Base-by-base conservation (phyloP, 1,140 invertebrate genomes). In the Cyrtorhinus lividipennis region DNA sequence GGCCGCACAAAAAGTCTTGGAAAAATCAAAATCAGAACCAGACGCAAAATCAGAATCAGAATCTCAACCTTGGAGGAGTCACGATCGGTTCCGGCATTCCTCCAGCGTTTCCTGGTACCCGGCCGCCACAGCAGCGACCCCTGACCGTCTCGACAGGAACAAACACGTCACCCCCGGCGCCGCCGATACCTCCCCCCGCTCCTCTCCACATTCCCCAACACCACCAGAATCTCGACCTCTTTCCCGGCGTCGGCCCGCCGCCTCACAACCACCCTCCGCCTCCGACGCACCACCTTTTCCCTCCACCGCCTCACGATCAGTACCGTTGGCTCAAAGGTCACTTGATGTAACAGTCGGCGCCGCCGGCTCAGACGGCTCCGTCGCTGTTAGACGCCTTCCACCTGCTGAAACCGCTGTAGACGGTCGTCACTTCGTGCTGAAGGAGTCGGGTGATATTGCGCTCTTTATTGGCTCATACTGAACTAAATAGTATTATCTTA, bases 251-350 rank as follows among this genome's bases (percentile, higher is more conserved):
- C 10, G 48, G 48, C 5, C 48, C 48, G 8, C 48, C 48, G 48
- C 18, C 48, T 12, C 48, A 53, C 20, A 53, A 53, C 48, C 48
- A 53, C 20, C 48, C 48, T 53, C 48, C 48, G 5, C 48, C 48
- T 5, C 48, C 48, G 8, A 53, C 48, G 10, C 48, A 53, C 48
- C 48, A 53, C 20, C 20, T 53, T 5, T 53, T 53, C 48, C 48
- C 48, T 53, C 48, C 48, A 5, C 48, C 48, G 18, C 48, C 48
- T 10, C 48, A 53, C 48, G 48, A 53, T 12, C 48, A 53, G 48
- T 53, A 53, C 18, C 48, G 48, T 20, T 53, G 48, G 48, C 48
- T 53, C 48, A 53, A 53, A 53, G 48, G 48, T 12, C 48, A 53
- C 20, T 22, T 53, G 48, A 53, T 53, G 48, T 53, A 53, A 53